phyloP scores from a whole-genome alignment of 2,797 vertebrate species.

The Steatocranus sp. region DNA sequence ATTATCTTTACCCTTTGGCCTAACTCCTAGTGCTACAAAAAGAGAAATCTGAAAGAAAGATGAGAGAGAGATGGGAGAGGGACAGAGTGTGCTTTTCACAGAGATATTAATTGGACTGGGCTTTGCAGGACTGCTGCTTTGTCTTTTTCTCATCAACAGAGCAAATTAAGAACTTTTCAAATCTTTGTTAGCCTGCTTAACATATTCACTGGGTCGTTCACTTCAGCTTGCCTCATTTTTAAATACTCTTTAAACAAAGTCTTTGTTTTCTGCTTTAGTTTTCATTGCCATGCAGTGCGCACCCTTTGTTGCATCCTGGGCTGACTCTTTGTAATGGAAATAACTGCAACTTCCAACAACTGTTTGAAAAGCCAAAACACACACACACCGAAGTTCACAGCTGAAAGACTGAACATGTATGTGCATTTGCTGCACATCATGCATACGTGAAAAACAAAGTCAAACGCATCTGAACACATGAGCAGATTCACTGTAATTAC shows the following conservation, averaged over 20 bases:
- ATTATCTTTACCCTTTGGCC: not conserved
- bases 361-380: constrained; percentile 17
- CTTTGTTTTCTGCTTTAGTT: constrained; percentile 51
- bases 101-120: constrained; percentile 58
- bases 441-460: not conserved
- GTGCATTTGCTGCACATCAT: not conserved
- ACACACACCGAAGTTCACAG: not conserved
- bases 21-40: not conserved
- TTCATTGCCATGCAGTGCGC: constrained; percentile 32
- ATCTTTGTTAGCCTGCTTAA: constrained; percentile 49
- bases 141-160: constrained; percentile 58
- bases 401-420: not conserved
- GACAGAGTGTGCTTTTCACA: constrained; percentile 26
- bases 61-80: constrained; percentile 4
- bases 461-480: not conserved
- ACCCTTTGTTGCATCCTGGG: constrained; percentile 44
- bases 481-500: not conserved
- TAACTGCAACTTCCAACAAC: constrained; percentile 30
- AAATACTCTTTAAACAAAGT: constrained; percentile 56
- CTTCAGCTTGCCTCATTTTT: constrained; percentile 38
- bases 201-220: constrained; percentile 46
- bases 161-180: constrained; percentile 59
- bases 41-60: constrained; percentile 10
- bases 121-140: constrained; percentile 44
- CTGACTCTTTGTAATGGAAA: constrained; percentile 58